Evolutionary conservation across 2,113 vertebrate species (phyloP).

Genomic region (Pelecanoides urinatrix): DNA sequence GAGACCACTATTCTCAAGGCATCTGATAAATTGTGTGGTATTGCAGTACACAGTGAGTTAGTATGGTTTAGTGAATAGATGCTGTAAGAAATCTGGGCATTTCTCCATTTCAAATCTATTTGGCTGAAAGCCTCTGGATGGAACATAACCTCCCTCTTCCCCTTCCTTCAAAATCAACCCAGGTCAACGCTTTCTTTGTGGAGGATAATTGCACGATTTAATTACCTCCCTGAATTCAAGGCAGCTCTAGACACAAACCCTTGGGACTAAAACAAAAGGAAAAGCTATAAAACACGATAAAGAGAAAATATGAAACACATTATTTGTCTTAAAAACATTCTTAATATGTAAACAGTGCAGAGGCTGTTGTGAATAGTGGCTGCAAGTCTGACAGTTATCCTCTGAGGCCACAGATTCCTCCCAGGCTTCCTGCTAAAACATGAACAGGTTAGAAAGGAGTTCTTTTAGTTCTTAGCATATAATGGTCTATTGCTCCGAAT

Average conservation of each 20-base stretch:
- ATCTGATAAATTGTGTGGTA: background rate
- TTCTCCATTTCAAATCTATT: constrained; percentile 39
- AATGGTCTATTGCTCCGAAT: background rate
- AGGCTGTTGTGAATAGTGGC: background rate
- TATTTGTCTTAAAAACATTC: constrained; percentile 7
- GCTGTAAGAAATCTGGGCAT: constrained; percentile 45
- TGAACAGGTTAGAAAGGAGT: background rate
- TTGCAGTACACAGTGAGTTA: constrained; percentile 26
- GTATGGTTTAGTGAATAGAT: constrained; percentile 3
- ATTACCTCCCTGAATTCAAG: constrained; percentile 20
- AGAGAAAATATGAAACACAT: background rate
- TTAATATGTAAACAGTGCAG: background rate
- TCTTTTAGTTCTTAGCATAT: background rate
- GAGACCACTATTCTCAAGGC: background rate
- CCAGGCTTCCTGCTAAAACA: background rate
- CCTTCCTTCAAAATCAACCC: background rate
- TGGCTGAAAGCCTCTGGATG: constrained; percentile 37
- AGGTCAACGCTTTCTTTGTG: constrained; percentile 43
- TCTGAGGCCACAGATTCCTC: background rate
- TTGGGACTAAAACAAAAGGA: constrained; percentile 28
- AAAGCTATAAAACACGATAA: background rate
- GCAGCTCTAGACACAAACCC: background rate
- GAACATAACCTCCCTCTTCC: background rate
- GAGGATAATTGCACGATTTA: background rate
- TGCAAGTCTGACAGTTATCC: background rate